These are phyloP conservation scores for Tursiops truncatus DNA, from an alignment of 2,113 vertebrate genomes.

Conservation along the genomic window DNA sequence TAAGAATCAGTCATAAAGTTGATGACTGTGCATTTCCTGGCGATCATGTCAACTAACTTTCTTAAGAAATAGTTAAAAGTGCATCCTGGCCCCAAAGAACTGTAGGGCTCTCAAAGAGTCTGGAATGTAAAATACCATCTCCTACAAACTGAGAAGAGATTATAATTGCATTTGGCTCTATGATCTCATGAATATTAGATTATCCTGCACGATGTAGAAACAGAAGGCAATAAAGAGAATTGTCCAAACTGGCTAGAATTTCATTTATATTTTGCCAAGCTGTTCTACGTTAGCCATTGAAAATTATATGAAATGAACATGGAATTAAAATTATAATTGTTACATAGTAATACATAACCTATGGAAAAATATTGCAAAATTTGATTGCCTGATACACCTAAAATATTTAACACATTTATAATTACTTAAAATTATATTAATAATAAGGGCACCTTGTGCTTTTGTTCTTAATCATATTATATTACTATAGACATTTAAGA, in stretches of 20 bases:
- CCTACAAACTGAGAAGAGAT: not conserved
- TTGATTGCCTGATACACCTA: not conserved
- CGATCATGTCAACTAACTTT: not conserved
- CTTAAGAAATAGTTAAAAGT: slow-evolving; percentile 35
- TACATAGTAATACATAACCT: slow-evolving; percentile 3
- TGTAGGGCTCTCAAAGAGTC: not conserved
- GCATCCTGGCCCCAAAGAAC: not conserved
- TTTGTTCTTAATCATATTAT: slow-evolving; percentile 5
- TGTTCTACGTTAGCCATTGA: slow-evolving; percentile 57
- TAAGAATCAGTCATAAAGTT: slow-evolving; percentile 40
- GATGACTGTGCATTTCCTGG: not conserved
- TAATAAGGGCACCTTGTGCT: not conserved
- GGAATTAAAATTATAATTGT: slow-evolving; percentile 62
- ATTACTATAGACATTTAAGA: not conserved
- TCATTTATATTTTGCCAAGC: slow-evolving; percentile 57
- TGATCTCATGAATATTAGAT: slow-evolving; percentile 54
- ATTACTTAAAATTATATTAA: slow-evolving; percentile 23
- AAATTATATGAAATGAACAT: slow-evolving; percentile 62
- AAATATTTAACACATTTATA: slow-evolving; percentile 23
- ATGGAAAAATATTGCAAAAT: slow-evolving; percentile 13
- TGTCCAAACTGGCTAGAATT: slow-evolving; percentile 64
- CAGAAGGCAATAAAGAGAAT: slow-evolving; percentile 57
- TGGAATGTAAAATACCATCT: slow-evolving; percentile 46
- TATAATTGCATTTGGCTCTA: slow-evolving; percentile 51
- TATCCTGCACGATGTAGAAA: slow-evolving; percentile 46